phyloP scores from a whole-genome alignment of 1,140 invertebrate species.

The Seison nebaliae region DNA sequence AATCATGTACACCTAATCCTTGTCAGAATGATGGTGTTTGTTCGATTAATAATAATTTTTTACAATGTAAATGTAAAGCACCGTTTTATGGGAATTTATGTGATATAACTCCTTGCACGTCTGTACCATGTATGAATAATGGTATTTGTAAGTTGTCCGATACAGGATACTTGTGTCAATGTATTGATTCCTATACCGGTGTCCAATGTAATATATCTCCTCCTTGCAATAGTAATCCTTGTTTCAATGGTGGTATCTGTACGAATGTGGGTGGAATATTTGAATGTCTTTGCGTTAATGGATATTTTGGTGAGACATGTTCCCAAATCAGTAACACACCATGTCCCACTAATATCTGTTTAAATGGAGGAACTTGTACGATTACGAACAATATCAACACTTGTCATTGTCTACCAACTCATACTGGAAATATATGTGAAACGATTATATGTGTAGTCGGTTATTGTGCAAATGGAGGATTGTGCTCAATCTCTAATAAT shows the following conservation, averaged over 20 bases:
- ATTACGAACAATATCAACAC: constrained; percentile 19
- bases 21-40: neutral
- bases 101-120: neutral
- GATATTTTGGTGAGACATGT: constrained; percentile 26
- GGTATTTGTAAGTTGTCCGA: constrained; percentile 18
- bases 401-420: constrained; percentile 46
- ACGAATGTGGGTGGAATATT: neutral
- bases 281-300: constrained; percentile 44
- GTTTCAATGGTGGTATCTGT: constrained; percentile 17
- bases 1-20: neutral
- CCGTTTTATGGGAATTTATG: neutral
- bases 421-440: constrained; percentile 8
- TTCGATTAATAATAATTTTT: neutral
- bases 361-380: constrained; percentile 12
- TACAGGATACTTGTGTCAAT: constrained; percentile 12
- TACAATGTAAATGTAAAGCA: neutral
- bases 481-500: no score
- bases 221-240: constrained; percentile 13
- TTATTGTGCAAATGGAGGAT: constrained; percentile 13
- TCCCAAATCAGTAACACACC: constrained; percentile 43
- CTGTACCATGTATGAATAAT: neutral
- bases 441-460: constrained; percentile 5
- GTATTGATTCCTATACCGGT: constrained; percentile 14
- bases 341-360: constrained; percentile 11
- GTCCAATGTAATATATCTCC: constrained; percentile 12